These are phyloP conservation scores for Piscicola geometra DNA, from an alignment of 2,888 invertebrate genomes.

Conservation along the genomic window DNA sequence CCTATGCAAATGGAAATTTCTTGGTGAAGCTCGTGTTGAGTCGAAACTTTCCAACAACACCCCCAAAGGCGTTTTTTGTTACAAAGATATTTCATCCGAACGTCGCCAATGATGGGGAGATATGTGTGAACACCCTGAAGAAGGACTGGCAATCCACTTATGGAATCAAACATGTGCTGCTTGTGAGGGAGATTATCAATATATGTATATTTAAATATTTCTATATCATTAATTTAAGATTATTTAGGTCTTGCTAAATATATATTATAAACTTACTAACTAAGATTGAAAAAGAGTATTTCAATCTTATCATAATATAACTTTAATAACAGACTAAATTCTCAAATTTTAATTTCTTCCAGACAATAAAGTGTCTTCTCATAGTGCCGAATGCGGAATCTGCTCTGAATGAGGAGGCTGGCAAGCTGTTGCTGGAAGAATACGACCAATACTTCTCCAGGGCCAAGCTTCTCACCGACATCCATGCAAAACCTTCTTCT, in stretches of 20 bases:
- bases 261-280: too few relatives aligned
- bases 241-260: too few relatives aligned
- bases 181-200: too few relatives aligned
- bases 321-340: too few relatives aligned
- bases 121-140: slow-evolving; percentile 91
- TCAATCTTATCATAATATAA: too few relatives aligned
- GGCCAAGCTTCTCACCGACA: slow-evolving; percentile 85
- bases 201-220: too few relatives aligned
- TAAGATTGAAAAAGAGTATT: too few relatives aligned
- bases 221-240: too few relatives aligned
- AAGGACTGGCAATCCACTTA: slow-evolving; percentile 94
- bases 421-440: slow-evolving; percentile 81
- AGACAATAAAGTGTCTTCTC: slow-evolving; percentile 87
- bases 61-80: slow-evolving; percentile 84
- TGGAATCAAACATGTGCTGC: slow-evolving; percentile 86
- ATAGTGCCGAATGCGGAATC: slow-evolving; percentile 96
- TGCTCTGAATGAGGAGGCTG: slow-evolving; percentile 92
- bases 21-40: slow-evolving; percentile 81
- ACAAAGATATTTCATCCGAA: slow-evolving; percentile 97
- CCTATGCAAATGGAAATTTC: slow-evolving; percentile 82
- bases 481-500: slow-evolving; percentile 65
- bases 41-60: slow-evolving; percentile 84
- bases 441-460: slow-evolving; percentile 86
- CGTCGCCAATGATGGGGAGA: slow-evolving; percentile 84
- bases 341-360: too few relatives aligned